Conservation (phyloP, 2,888 invertebrate species). For the Macrophya alboannulata region DNA sequence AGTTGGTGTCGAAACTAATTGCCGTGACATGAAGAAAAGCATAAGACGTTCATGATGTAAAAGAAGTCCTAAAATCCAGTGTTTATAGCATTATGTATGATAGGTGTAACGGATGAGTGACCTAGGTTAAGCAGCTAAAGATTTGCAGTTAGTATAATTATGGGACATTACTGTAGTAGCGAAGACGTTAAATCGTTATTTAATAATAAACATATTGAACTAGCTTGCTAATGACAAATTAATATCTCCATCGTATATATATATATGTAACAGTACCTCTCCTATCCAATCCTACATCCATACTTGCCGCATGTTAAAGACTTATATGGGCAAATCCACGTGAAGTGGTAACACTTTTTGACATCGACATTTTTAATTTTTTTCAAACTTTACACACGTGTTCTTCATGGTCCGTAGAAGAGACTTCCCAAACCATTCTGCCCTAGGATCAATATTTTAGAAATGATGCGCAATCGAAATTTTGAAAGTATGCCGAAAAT, state of each 20-base stretch:
- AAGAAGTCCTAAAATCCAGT: background rate
- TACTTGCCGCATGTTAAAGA: background rate
- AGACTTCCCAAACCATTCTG: too few relatives aligned
- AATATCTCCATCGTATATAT: background rate
- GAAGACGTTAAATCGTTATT: background rate
- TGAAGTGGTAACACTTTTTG: too few relatives aligned
- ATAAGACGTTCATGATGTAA: too few relatives aligned
- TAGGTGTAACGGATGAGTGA: background rate
- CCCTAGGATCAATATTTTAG: too few relatives aligned
- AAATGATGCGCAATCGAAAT: too few relatives aligned
- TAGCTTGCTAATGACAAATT: slow-evolving; percentile 1
- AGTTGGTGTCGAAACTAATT: too few relatives aligned
- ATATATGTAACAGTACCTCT: background rate
- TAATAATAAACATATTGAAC: background rate
- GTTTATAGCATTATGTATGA: background rate
- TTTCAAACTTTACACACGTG: too few relatives aligned
- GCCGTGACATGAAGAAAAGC: too few relatives aligned
- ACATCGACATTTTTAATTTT: too few relatives aligned
- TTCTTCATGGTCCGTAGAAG: too few relatives aligned
- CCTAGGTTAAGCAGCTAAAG: background rate
- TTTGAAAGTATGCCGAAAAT: too few relatives aligned
- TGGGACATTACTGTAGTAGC: background rate
- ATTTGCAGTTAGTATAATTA: background rate
- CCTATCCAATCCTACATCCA: background rate
- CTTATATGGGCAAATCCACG: too few relatives aligned